These are phyloP conservation scores for Diaprepes abbreviatus DNA, from an alignment of 2,888 invertebrate genomes.

Conservation along the genomic window DNA sequence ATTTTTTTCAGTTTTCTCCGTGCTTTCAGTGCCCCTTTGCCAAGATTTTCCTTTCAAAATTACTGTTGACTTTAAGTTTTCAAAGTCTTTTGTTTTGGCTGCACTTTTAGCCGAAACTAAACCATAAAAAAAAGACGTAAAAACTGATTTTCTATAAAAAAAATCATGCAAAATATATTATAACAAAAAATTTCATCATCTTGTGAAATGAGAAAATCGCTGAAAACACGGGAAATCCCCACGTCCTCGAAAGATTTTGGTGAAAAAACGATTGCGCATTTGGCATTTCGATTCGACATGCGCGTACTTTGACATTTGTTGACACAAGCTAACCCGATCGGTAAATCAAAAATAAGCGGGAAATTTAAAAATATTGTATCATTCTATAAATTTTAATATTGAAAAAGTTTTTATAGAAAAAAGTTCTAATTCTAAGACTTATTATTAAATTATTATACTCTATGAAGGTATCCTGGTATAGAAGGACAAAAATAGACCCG, in stretches of 20 bases:
- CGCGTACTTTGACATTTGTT: conserved; percentile 28
- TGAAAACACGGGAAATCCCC: conserved; percentile 25
- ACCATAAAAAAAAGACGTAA: background rate
- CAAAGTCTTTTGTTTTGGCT: conserved; percentile 37
- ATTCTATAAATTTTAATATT: too few species aligned
- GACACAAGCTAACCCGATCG: conserved; percentile 23
- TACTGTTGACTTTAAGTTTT: conserved; percentile 25
- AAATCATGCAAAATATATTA: conserved; percentile 11
- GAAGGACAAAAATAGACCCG: too few species aligned
- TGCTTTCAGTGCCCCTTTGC: conserved; percentile 33
- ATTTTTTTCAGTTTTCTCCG: conserved; percentile 27
- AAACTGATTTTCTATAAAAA: background rate
- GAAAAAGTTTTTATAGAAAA: too few species aligned
- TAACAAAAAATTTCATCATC: conserved; percentile 24
- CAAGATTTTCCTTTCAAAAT: conserved; percentile 28
- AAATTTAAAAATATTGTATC: conserved; percentile 30
- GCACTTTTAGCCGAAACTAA: background rate
- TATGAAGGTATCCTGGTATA: too few species aligned
- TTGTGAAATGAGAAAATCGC: conserved; percentile 25
- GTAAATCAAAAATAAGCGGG: conserved; percentile 14
- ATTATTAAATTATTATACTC: too few species aligned
- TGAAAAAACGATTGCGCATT: conserved; percentile 19
- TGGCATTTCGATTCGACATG: conserved; percentile 18
- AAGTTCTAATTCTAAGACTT: too few species aligned
- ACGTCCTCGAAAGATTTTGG: conserved; percentile 16